Conservation (phyloP, 2,888 invertebrate genomes). For the Meteorus colon region DNA sequence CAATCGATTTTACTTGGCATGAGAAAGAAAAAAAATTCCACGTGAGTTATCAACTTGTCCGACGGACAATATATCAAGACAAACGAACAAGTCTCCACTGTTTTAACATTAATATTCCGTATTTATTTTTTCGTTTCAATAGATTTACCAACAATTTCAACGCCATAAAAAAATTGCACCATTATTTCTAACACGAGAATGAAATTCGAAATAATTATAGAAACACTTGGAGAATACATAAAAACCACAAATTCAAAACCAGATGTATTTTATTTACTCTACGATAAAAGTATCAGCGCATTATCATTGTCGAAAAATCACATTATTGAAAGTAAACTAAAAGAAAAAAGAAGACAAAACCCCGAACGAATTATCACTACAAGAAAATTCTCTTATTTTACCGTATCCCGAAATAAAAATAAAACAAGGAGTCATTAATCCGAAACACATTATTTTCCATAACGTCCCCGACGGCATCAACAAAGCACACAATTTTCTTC, state of each 20-base stretch:
- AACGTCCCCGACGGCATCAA: not conserved
- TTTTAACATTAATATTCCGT: not conserved
- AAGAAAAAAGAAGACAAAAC: not conserved
- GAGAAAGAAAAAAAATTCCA: conserved; percentile 1
- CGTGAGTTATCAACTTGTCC: not conserved
- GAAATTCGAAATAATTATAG: too few species aligned
- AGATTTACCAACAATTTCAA: too few species aligned
- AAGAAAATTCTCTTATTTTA: not conserved
- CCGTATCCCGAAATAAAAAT: not conserved
- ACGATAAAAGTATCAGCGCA: not conserved
- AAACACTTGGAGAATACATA: too few species aligned
- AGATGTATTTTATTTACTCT: not conserved
- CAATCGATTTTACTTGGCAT: not conserved
- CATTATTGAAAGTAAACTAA: not conserved
- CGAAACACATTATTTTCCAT: not conserved
- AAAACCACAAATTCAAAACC: not conserved
- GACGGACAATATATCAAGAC: not conserved
- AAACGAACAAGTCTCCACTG: too few species aligned
- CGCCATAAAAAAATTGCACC: too few species aligned
- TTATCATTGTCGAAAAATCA: not conserved
- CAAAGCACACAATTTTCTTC: not conserved
- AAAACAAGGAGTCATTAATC: not conserved
- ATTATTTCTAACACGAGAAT: too few species aligned
- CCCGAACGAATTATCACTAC: not conserved
- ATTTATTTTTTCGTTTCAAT: too few species aligned